Evolutionary conservation across 2,888 invertebrate species (phyloP), one percentile per base, ranked within the genome.

Genomic region (Aspidapion aeneum): DNA sequence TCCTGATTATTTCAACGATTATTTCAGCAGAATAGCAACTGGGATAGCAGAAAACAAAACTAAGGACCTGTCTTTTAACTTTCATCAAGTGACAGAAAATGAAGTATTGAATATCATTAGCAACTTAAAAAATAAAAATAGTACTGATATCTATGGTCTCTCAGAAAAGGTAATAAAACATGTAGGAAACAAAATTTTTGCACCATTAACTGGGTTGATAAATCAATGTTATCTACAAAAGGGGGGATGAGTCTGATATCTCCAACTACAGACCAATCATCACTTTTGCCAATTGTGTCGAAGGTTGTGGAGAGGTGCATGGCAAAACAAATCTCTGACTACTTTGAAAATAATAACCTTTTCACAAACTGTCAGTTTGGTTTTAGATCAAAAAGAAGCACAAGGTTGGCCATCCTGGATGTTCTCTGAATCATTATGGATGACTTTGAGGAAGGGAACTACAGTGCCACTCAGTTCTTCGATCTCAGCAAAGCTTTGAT

Each of bases 291-390:
- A 5, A 22, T 60, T 22, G 19, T 65, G 18, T 59, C 62, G 18
- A 65, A 65, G 49, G 18, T 65, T 12, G 55, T 65, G 54, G 59
- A 63, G 35, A 65, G 54, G 52, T 52, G 63, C 21, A 51, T 63
- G 35, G 21, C 54, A 21, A 21, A 12, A 35, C 35, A 35, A 35
- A 35, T 35, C 3, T 7, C 35, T 7, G 35, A 35, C 35, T 35
- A 35, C 12, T 35, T 35, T 35, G 12, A 35, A 12, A 35, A 35
- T 7, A 35, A 35, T 12, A 35, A 35, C 12, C 3, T 35, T 7
- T 35, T 35, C 12, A 35, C 35, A 12, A 35, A 35, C 35, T 35
- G 35, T 12, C 35, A 35, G 12, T 35, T 7, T 12, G 12, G 35
- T 7, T 35, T 35, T 35, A 3, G 35, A 7, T 3, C 35, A 35